A percentile compares a stretch with the other conserved stretches of the same genome.
These are phyloP conservation scores for Karalla daura DNA, from an alignment of 2,797 vertebrate species.

Conservation along the genomic window DNA sequence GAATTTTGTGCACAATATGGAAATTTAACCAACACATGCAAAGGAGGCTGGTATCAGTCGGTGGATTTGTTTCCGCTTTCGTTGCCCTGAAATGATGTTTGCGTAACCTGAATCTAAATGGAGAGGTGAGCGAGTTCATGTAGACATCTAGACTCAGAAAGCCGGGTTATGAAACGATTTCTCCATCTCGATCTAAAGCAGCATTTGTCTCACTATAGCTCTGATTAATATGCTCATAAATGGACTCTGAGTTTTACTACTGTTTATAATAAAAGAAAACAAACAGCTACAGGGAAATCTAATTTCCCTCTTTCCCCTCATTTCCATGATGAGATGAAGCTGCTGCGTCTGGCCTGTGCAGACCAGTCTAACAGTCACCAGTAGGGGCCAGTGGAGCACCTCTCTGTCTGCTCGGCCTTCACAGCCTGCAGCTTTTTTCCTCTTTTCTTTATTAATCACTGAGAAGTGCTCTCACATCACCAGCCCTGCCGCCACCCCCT, in stretches of 20 bases:
- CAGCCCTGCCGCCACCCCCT: accelerated
- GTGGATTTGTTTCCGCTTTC: not conserved
- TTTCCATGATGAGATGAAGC: too few relatives aligned
- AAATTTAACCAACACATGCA: not conserved
- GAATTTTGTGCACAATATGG: not conserved
- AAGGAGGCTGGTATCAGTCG: not conserved
- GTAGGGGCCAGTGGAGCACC: slow-evolving; percentile 72
- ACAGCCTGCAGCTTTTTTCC: not conserved
- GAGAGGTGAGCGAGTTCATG: slow-evolving; percentile 6
- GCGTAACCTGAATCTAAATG: not conserved
- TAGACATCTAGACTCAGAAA: slow-evolving; percentile 8
- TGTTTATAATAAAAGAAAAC: not conserved
- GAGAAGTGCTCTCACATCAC: slow-evolving; percentile 6
- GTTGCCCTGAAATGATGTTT: not conserved
- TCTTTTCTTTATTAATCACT: not conserved
- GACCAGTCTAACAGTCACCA: too few relatives aligned
- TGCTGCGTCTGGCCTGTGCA: too few relatives aligned
- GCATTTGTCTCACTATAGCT: not conserved
- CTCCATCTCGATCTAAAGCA: not conserved
- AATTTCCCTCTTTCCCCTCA: too few relatives aligned
- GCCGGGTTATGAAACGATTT: slow-evolving; percentile 9
- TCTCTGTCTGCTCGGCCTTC: not conserved
- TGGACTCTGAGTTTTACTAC: not conserved
- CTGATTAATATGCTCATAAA: slow-evolving; percentile 4
- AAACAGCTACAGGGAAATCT: not conserved